These are phyloP conservation scores for Tamias sibiricus DNA, from an alignment of 2,113 vertebrate species.

Conservation along the genomic window DNA sequence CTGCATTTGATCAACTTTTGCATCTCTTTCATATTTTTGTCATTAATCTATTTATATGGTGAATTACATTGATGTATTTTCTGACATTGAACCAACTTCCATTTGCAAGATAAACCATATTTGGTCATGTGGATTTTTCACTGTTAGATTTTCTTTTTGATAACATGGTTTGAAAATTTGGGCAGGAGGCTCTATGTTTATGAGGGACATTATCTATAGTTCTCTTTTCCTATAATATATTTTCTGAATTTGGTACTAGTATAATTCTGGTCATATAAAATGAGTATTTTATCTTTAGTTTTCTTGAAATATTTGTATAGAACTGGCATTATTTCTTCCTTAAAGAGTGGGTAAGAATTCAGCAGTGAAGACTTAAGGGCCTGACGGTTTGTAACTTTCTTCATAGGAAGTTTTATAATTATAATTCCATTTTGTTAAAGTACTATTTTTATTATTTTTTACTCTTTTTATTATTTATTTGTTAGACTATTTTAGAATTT, in stretches of 20 bases:
- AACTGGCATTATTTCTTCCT: neutral
- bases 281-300: neutral
- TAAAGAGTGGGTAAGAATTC: neutral
- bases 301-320: neutral
- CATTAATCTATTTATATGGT: neutral
- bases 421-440: neutral
- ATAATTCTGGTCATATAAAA: neutral
- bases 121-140: neutral
- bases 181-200: neutral
- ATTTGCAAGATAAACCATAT: neutral
- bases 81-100: neutral
- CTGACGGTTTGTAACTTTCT: neutral
- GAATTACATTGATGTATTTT: neutral
- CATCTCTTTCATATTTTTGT: neutral
- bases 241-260: neutral
- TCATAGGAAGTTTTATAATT: neutral
- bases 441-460: too few relatives aligned
- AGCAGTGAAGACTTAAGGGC: neutral
- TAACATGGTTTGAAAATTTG: neutral
- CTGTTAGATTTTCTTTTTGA: neutral
- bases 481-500: too few relatives aligned
- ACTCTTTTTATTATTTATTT: neutral
- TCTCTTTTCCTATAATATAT: neutral
- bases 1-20: neutral
- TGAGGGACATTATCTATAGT: neutral